A percentile compares a stretch with the other conserved stretches of the same genome.
phyloP scores from a whole-genome alignment of 2,113 vertebrate species.

The Pseudolaguvia tuberculata region DNA sequence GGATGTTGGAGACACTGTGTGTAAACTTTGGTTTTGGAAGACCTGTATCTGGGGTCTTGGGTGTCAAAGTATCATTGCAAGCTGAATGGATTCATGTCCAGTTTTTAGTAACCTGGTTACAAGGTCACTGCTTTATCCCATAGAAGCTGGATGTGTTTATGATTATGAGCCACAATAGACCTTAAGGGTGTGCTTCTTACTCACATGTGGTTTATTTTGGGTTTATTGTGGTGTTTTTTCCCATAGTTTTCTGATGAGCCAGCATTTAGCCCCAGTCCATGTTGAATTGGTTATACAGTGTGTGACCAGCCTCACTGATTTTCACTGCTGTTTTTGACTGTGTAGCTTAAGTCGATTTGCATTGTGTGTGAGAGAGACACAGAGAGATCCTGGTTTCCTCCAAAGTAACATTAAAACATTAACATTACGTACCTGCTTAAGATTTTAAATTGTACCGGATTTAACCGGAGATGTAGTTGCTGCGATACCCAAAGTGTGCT shows the following conservation, averaged over 20 bases:
- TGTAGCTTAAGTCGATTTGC: not conserved
- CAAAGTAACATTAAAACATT: constrained; percentile 35
- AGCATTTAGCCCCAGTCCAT: constrained; percentile 30
- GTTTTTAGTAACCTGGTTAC: not conserved
- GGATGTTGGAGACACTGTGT: constrained; percentile 8
- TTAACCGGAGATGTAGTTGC: constrained; percentile 27
- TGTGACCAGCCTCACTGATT: constrained; percentile 24
- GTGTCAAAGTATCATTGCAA: constrained; percentile 6
- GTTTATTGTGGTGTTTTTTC: constrained; percentile 19
- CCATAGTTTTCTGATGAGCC: constrained; percentile 28
- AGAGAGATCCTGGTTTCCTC: constrained; percentile 30
- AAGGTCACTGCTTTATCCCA: not conserved
- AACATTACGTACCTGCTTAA: constrained; percentile 35
- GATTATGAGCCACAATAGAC: constrained; percentile 17
- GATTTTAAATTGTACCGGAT: constrained; percentile 34
- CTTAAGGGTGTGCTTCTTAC: constrained; percentile 25
- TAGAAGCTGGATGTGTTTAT: not conserved
- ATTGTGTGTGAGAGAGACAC: not conserved
- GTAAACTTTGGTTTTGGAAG: constrained; percentile 6
- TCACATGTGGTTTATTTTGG: constrained; percentile 18
- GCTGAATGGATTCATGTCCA: not conserved
- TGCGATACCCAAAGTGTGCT: constrained; percentile 24
- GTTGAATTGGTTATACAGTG: constrained; percentile 14
- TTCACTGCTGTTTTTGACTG: constrained; percentile 23
- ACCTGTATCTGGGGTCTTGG: not conserved